A percentile compares a stretch with the other conserved stretches of the same genome.
Evolutionary conservation across 2,888 invertebrate species (phyloP).

Genomic region (Drosophila atripex): DNA sequence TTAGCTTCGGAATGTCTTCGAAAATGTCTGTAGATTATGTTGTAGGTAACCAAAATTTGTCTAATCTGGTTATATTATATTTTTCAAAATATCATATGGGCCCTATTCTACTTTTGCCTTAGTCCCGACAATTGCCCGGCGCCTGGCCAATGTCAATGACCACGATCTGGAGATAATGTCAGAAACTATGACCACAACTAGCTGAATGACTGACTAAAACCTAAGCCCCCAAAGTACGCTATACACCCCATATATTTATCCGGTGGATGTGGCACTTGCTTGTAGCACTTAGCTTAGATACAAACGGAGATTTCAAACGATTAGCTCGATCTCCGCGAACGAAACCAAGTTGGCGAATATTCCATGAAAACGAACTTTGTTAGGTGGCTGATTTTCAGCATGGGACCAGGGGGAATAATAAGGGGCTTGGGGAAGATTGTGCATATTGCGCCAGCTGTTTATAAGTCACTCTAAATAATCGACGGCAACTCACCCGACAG

Average conservation of each 20-base stretch:
- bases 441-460: constrained; percentile 39
- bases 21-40: too few relatives aligned
- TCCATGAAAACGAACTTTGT: constrained; percentile 23
- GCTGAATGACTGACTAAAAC: constrained; percentile 15
- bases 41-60: not conserved
- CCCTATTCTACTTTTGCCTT: not conserved
- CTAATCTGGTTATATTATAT: too few relatives aligned
- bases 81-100: too few relatives aligned
- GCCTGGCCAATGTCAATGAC: constrained; percentile 21
- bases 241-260: not conserved
- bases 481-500: constrained; percentile 29
- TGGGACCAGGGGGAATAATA: not conserved
- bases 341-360: constrained; percentile 28
- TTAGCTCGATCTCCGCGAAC: constrained; percentile 19
- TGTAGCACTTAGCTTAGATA: constrained; percentile 2
- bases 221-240: not conserved
- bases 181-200: not conserved
- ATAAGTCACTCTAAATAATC: constrained; percentile 35
- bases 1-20: too few relatives aligned
- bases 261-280: not conserved
- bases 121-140: not conserved
- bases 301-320: constrained; percentile 33
- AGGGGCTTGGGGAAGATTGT: constrained; percentile 9
- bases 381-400: not conserved
- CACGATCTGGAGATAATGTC: constrained; percentile 34